Evolutionary conservation across 2,797 vertebrate genomes (phyloP).

Genomic region (Lophotriccus pileatus): DNA sequence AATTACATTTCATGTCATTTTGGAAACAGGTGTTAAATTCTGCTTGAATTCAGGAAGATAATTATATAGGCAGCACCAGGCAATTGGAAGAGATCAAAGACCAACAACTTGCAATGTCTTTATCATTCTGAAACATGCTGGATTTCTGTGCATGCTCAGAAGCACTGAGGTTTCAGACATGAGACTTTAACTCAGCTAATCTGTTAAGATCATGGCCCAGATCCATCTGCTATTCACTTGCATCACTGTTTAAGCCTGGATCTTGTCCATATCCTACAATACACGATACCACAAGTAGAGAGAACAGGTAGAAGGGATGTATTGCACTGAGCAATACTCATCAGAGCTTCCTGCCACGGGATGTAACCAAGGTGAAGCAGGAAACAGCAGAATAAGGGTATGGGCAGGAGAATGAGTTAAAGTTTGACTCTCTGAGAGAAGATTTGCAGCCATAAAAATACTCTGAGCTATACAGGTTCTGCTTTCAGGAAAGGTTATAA

Average conservation of each 20-base stretch:
- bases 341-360: neutral
- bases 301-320: neutral
- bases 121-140: neutral
- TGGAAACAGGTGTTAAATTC: neutral
- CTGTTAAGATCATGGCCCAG: neutral
- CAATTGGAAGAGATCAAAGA: neutral
- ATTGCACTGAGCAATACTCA: neutral
- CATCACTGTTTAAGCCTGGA: neutral
- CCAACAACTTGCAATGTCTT: neutral
- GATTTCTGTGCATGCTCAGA: neutral
- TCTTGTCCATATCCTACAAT: accelerated
- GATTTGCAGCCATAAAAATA: neutral
- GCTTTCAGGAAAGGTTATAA: neutral
- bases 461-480: neutral
- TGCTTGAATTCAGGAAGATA: neutral
- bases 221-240: neutral
- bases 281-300: neutral
- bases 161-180: neutral
- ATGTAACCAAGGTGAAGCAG: neutral
- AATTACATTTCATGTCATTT: neutral
- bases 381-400: neutral
- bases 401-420: neutral
- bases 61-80: neutral
- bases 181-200: neutral
- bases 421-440: neutral